phyloP scores from a whole-genome alignment of 2,888 invertebrate genomes.

The Rhingia campestris region DNA sequence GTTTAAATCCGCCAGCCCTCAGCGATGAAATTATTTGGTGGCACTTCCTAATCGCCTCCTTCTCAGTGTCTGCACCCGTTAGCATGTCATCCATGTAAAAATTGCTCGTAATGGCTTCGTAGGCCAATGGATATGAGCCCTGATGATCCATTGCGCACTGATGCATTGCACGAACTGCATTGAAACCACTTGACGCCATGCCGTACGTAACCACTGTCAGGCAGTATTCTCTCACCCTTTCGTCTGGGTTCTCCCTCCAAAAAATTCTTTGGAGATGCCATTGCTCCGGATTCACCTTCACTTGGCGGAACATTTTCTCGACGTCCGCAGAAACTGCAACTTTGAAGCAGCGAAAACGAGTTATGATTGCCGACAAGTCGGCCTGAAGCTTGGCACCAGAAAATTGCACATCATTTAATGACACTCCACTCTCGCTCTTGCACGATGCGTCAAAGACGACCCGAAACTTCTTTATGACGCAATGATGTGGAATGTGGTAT shows the following conservation, averaged over 20 bases:
- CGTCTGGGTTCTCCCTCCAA: conserved; percentile 26
- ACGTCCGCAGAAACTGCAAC: conserved; percentile 37
- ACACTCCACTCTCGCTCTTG: conserved; percentile 3
- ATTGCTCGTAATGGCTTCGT: not conserved
- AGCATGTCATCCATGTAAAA: conserved; percentile 26
- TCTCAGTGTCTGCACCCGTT: conserved; percentile 15
- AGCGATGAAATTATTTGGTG: not conserved
- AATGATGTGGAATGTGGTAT: conserved; percentile 53
- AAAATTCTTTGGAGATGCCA: conserved; percentile 49
- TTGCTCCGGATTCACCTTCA: conserved; percentile 15
- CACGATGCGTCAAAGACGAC: not conserved
- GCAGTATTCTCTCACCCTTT: conserved; percentile 27
- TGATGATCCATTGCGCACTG: conserved; percentile 27
- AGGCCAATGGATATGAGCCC: conserved; percentile 10
- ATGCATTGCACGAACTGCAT: conserved; percentile 32
- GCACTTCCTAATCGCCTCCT: not conserved
- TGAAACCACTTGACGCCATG: conserved; percentile 32
- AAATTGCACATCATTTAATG: conserved; percentile 34
- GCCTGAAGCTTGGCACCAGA: conserved; percentile 18
- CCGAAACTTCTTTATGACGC: conserved; percentile 32
- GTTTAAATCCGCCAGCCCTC: not conserved
- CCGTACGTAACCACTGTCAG: conserved; percentile 38
- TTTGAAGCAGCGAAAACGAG: not conserved
- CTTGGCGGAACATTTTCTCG: conserved; percentile 49
- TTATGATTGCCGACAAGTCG: not conserved